Base-by-base conservation (phyloP, 2,888 invertebrate species). In the Napeogenes inachia region DNA sequence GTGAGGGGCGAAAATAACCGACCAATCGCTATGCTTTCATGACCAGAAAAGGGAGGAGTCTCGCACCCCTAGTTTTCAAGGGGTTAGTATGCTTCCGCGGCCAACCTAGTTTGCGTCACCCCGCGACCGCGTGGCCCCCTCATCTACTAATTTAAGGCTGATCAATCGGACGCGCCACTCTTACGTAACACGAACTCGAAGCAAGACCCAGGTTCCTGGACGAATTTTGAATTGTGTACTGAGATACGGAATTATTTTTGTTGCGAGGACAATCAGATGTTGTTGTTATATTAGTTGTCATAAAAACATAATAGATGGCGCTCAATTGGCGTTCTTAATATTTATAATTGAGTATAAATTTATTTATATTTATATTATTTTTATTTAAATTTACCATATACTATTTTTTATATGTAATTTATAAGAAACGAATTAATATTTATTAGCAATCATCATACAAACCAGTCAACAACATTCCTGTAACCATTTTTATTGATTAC, bases 11-110 rank as follows among this genome's bases (percentile, higher is more conserved):
- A 84, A 77, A 75, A 81, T 80, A 75, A 77, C 89, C 85, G 89
- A 89, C 90, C 90, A 90, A 90, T 90, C 86, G 82, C 87, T 80
- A 85, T 84, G 87, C 85, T 84, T 87, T 80, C 85, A 84, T 89
- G 89, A 88, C 89, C 90, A 90, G 89, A 89, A 90, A 90, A 89
- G 89, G 90, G 90, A 81, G 90, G 90, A 89, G 90, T 89, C 89
- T 90, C 88, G 88, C 89, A 89, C 90, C 90, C 90, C 90, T 89
- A 89, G 90, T 89, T 90, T 90, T 90, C 90, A 89, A 90, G 90
- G 90, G 90, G 90, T 90, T 90, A 90, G 89, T 90, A 87, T 90
- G 90, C 89, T 90, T 90, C 86, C 90, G 89, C 83, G 87, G 85
- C 89, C 90, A 90, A 90, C 90, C 90, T 90, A 90, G 90, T 89